Evolutionary conservation across 92 coral and sea anemone species (phyloP).

Genomic region (Blastomussa wellsi): DNA sequence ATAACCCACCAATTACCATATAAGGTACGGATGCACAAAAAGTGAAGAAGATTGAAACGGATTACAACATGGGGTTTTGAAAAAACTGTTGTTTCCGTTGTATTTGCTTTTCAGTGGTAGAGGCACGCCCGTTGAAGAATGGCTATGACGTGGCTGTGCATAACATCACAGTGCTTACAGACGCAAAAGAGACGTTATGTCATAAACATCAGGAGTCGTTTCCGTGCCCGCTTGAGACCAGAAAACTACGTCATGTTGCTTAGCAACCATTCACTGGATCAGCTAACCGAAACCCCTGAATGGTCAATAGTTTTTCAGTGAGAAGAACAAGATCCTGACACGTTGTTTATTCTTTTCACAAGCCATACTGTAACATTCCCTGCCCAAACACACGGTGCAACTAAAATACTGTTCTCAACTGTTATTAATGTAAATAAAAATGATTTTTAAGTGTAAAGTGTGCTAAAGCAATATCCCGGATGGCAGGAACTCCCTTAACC

Average conservation of each 20-base stretch:
- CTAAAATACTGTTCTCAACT: background rate
- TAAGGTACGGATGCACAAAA: too few species aligned
- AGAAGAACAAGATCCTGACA: background rate
- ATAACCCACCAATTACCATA: too few species aligned
- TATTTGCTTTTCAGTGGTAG: constrained; percentile 47
- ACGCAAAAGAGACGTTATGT: background rate
- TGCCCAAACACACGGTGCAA: background rate
- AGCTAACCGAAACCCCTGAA: background rate
- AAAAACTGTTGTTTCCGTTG: constrained; percentile 7
- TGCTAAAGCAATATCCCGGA: background rate
- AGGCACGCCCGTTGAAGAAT: constrained; percentile 67
- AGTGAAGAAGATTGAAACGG: too few species aligned
- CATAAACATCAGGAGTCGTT: background rate
- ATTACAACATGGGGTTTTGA: too few species aligned
- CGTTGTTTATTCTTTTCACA: background rate
- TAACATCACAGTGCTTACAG: background rate
- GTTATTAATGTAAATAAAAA: constrained; percentile 10
- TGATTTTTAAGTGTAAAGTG: too few species aligned
- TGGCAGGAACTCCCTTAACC: background rate
- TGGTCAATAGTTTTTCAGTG: background rate
- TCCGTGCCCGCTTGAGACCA: background rate
- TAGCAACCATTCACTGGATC: background rate
- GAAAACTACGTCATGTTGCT: background rate
- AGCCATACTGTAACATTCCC: background rate
- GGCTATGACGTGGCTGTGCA: constrained; percentile 20